A percentile compares a stretch with the other conserved stretches of the same genome.
phyloP scores from a whole-genome alignment of 2,113 vertebrate genomes.

The Phrynosoma platyrhinos region DNA sequence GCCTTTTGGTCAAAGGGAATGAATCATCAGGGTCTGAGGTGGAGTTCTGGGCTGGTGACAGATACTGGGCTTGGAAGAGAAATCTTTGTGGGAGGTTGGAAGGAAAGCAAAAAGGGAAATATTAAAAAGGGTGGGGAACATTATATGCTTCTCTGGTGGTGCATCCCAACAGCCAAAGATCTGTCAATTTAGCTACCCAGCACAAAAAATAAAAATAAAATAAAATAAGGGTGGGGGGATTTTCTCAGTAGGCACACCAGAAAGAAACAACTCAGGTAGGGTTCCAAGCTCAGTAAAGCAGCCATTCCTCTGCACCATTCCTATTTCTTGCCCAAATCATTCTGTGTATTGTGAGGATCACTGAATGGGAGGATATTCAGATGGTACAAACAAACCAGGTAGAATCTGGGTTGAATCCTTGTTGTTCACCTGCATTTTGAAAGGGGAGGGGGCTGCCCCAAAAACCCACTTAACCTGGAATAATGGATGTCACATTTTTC shows the following conservation, averaged over 20 bases:
- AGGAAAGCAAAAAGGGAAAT: not conserved
- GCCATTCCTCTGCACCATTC: constrained; percentile 2
- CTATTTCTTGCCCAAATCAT: not conserved
- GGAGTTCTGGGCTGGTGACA: constrained; percentile 35
- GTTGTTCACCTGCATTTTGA: too few relatives aligned
- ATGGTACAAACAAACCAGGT: too few relatives aligned
- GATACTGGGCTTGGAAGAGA: not conserved
- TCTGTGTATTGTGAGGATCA: not conserved
- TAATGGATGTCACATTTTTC: too few relatives aligned
- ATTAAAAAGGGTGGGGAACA: not conserved
- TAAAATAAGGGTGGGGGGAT: not conserved
- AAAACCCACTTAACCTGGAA: too few relatives aligned
- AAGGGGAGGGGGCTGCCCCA: too few relatives aligned
- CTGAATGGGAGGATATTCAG: too few relatives aligned
- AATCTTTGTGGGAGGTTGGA: not conserved
- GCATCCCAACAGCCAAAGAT: not conserved
- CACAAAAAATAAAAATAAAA: accelerated
- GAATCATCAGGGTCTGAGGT: constrained; percentile 35
- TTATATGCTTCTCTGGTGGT: not conserved
- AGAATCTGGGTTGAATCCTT: too few relatives aligned
- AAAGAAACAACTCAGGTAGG: constrained; percentile 8
- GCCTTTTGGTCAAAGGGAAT: constrained; percentile 29
- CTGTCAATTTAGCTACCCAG: accelerated
- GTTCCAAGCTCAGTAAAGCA: constrained; percentile 46
- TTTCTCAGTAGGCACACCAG: constrained; percentile 25